Percentiles rank a stretch among this genome's conserved stretches.
These are phyloP conservation scores for Chymomyza caudatula DNA, from an alignment of 2,888 invertebrate genomes.

Conservation along the genomic window DNA sequence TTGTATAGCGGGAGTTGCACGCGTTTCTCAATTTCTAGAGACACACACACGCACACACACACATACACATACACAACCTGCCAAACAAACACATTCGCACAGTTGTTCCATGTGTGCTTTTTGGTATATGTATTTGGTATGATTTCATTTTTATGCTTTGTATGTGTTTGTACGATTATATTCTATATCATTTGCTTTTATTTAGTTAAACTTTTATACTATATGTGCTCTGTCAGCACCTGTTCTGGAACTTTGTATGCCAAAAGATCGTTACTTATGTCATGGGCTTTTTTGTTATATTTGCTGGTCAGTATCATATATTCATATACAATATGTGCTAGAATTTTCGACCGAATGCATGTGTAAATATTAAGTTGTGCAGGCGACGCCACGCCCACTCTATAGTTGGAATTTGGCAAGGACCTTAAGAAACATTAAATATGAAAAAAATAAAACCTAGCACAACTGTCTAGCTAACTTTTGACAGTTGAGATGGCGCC, in stretches of 20 bases:
- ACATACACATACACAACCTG: no score
- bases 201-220: conserved; percentile 3
- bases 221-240: conserved; percentile 17
- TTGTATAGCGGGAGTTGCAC: conserved; percentile 48
- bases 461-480: conserved; percentile 55
- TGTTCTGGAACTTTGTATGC: conserved; percentile 7
- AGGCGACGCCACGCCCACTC: not conserved
- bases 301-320: not conserved
- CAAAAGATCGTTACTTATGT: not conserved
- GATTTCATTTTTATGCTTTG: conserved; percentile 55
- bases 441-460: conserved; percentile 20
- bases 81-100: not conserved
- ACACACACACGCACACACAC: conserved; percentile 26
- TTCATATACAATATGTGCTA: no score
- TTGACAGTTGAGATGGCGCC: conserved; percentile 46
- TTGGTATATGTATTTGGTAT: conserved; percentile 52
- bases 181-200: conserved; percentile 6
- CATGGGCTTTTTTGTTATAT: not conserved
- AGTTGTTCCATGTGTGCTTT: conserved; percentile 20
- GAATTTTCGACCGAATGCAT: not conserved
- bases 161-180: conserved; percentile 17
- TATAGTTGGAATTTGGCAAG: no score
- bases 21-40: conserved; percentile 55
- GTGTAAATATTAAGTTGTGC: not conserved
- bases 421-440: not conserved